phyloP scores from a whole-genome alignment of 2,888 invertebrate genomes.

The Cenopis cana region DNA sequence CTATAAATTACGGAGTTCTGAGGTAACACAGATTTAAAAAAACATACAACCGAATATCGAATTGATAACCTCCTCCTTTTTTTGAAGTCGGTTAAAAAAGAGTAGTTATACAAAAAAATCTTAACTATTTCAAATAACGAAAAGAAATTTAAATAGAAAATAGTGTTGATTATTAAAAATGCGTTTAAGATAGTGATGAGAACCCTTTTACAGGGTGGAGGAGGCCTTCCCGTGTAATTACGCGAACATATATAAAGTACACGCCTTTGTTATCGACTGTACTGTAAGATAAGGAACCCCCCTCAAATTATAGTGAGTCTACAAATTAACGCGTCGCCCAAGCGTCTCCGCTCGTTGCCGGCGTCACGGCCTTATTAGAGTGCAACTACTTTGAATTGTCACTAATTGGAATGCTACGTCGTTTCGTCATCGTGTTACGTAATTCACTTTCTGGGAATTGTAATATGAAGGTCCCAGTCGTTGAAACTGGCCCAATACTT shows the following conservation, averaged over 20 bases:
- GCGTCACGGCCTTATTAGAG: conserved; percentile 16
- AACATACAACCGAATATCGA: no score
- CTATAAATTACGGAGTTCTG: no score
- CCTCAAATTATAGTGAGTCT: conserved; percentile 22
- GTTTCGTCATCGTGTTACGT: conserved; percentile 14
- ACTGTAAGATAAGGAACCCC: not conserved
- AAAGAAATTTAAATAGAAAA: no score
- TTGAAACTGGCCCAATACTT: not conserved
- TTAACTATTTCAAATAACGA: no score
- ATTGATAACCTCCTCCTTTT: no score
- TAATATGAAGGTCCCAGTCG: no score
- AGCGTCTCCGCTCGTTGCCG: not conserved
- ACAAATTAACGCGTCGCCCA: conserved; percentile 3
- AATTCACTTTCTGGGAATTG: conserved; percentile 1
- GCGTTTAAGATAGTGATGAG: no score
- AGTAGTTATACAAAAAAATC: no score
- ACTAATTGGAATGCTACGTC: conserved; percentile 25
- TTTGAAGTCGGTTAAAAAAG: no score
- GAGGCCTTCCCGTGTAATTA: not conserved
- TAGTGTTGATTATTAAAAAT: no score
- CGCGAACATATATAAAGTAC: not conserved
- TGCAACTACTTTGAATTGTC: conserved; percentile 31
- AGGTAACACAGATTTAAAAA: no score
- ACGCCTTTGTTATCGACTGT: not conserved
- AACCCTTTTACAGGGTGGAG: no score